Conservation (phyloP, 1,140 invertebrate species). For the Rhopalosiphum padi region DNA sequence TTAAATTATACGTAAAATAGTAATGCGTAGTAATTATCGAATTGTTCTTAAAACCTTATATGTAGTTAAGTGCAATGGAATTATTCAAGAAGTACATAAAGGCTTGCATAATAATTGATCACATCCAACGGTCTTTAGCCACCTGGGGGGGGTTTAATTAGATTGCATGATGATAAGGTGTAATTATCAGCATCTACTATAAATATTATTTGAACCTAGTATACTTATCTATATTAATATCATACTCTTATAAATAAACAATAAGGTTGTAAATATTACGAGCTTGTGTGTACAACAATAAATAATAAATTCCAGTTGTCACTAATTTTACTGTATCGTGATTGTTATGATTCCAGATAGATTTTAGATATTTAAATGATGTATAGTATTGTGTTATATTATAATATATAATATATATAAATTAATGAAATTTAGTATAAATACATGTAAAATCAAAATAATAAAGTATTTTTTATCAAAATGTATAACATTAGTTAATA, state of each 20-base stretch:
- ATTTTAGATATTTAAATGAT: background rate
- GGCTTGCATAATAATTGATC: background rate
- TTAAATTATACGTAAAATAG: background rate
- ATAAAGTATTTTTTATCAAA: background rate
- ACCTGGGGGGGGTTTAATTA: background rate
- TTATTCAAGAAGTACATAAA: background rate
- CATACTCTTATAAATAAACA: background rate
- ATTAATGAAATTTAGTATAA: background rate
- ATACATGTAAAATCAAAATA: background rate
- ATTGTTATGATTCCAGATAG: background rate
- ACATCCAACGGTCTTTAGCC: background rate
- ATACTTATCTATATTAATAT: background rate
- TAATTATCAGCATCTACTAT: background rate
- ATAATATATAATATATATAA: background rate
- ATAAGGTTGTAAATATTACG: background rate
- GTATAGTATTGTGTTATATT: background rate
- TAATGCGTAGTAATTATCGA: background rate
- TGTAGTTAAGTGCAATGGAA: background rate
- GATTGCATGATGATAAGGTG: background rate
- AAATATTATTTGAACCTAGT: background rate
- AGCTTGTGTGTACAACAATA: background rate
- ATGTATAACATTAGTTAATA: background rate
- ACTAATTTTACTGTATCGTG: background rate
- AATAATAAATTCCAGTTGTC: background rate
- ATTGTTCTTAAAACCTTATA: background rate